Evolutionary conservation across 1,140 invertebrate genomes (phyloP).

Genomic region (Trichonephila clavipes): DNA sequence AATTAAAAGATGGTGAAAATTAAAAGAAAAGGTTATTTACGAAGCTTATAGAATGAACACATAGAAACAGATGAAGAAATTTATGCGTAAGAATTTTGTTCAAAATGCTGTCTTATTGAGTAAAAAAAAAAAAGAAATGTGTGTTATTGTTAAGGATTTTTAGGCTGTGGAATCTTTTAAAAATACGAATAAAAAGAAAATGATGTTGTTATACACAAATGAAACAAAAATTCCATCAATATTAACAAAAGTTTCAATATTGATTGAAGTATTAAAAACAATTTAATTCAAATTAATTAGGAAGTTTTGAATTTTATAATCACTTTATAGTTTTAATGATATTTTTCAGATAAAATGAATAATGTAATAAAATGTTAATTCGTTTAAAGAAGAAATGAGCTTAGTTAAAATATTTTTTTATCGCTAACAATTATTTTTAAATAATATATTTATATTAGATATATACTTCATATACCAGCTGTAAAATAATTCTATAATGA

Average conservation of each 20-base stretch:
- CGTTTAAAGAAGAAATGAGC: too few relatives aligned
- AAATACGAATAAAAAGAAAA: neutral
- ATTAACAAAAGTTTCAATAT: neutral
- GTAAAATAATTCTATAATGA: too few relatives aligned
- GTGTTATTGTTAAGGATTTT: neutral
- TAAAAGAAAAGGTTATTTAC: conserved; percentile 24
- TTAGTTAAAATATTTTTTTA: too few relatives aligned
- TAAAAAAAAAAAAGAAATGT: neutral
- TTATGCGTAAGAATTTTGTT: neutral
- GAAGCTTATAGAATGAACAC: neutral
- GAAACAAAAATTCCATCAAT: neutral
- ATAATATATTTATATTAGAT: too few relatives aligned
- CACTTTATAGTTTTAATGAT: too few relatives aligned
- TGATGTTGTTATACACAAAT: neutral
- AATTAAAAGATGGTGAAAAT: conserved; percentile 55
- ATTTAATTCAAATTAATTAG: too few relatives aligned
- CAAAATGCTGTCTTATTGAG: neutral
- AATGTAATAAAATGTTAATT: too few relatives aligned
- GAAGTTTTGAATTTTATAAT: too few relatives aligned
- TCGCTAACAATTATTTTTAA: too few relatives aligned
- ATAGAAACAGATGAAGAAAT: conserved; percentile 23
- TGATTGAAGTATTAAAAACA: too few relatives aligned
- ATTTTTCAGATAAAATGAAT: too few relatives aligned
- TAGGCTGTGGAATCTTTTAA: neutral
- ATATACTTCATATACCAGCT: too few relatives aligned